phyloP scores from a whole-genome alignment of 2,797 vertebrate species.

The Otus scops region DNA sequence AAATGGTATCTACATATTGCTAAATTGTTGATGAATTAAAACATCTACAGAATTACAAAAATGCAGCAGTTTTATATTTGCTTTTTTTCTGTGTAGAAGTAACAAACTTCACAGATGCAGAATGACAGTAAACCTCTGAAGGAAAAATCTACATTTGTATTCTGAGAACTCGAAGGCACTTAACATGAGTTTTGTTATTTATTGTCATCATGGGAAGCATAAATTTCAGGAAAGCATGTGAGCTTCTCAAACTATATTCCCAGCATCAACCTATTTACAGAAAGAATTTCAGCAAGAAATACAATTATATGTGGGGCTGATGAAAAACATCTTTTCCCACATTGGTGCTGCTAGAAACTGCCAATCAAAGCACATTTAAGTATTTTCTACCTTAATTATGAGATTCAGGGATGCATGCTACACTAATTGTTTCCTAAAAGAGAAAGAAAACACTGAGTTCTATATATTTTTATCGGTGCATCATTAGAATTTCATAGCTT shows the following conservation, averaged over 20 bases:
- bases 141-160: slow-evolving; percentile 1
- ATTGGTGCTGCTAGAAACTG: slow-evolving; percentile 3
- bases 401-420: neutral
- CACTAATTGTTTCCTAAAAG: slow-evolving; percentile 13
- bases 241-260: slow-evolving; percentile 26
- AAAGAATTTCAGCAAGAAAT: slow-evolving; percentile 46
- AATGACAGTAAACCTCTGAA: neutral
- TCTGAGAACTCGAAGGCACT: slow-evolving; percentile 6
- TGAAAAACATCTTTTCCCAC: slow-evolving; percentile 23
- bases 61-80: neutral
- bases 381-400: slow-evolving; percentile 51
- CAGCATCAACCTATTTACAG: slow-evolving; percentile 42
- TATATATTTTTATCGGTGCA: neutral
- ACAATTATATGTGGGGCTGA: slow-evolving; percentile 8
- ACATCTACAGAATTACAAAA: slow-evolving; percentile 5
- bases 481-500: neutral
- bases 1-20: slow-evolving; percentile 6
- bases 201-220: slow-evolving; percentile 38
- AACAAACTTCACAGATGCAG: slow-evolving; percentile 6
- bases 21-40: neutral
- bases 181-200: slow-evolving; percentile 39
- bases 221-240: slow-evolving; percentile 38
- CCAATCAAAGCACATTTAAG: neutral
- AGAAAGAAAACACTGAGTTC: neutral
- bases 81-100: neutral